Evolutionary conservation across 1,140 invertebrate species (phyloP).

Genomic region (Vanessa atalanta): DNA sequence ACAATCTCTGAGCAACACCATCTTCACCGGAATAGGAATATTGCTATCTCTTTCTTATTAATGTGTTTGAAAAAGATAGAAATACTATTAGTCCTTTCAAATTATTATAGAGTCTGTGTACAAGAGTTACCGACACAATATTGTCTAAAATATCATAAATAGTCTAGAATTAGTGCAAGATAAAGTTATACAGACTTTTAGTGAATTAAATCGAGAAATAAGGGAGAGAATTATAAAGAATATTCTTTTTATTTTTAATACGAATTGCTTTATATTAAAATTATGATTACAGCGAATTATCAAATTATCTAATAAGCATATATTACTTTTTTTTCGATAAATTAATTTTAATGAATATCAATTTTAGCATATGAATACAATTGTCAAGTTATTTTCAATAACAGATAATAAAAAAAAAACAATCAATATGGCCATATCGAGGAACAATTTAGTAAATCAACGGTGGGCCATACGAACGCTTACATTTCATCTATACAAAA

Average conservation of each 20-base stretch:
- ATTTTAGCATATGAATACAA: not conserved
- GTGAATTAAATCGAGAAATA: not conserved
- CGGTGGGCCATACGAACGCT: slow-evolving; percentile 19
- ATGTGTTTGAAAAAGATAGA: no score
- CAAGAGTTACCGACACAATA: not conserved
- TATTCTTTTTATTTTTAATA: not conserved
- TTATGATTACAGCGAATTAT: not conserved
- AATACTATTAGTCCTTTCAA: no score
- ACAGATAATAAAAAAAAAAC: slow-evolving; percentile 13
- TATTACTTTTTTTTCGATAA: slow-evolving; percentile 1
- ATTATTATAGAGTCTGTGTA: no score
- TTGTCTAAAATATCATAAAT: not conserved
- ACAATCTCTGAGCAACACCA: no score
- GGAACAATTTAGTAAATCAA: slow-evolving; percentile 21
- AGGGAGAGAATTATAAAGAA: not conserved
- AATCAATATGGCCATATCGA: slow-evolving; percentile 18
- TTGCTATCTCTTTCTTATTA: no score
- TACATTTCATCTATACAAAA: not conserved
- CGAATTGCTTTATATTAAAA: not conserved
- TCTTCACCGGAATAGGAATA: no score
- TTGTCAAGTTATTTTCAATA: not conserved
- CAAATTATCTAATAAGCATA: slow-evolving; percentile 9
- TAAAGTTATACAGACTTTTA: not conserved
- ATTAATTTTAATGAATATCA: not conserved
- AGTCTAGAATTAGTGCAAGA: slow-evolving; percentile 3